A percentile compares a stretch with the other conserved stretches of the same genome.
Conservation (phyloP, 1,140 invertebrate genomes). For the Leucophenga varia region DNA sequence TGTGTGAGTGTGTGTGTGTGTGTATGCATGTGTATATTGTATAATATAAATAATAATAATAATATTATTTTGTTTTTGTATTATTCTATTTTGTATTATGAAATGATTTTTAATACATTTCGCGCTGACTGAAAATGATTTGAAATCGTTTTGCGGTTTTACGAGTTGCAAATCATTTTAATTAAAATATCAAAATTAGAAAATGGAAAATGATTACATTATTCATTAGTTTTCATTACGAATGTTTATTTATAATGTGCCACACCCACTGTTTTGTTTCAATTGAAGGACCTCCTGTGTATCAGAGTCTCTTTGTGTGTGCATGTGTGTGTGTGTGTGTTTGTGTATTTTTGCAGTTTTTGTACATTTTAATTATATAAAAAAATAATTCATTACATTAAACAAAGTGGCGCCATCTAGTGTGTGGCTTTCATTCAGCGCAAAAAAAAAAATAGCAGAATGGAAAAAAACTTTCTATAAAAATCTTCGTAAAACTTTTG, state of each 20-base stretch:
- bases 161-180: slow-evolving; percentile 57
- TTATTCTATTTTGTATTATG: slow-evolving; percentile 30
- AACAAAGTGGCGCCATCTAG: too few species aligned
- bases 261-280: too few species aligned
- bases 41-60: slow-evolving; percentile 1
- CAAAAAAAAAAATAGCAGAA: too few species aligned
- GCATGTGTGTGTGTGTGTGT: slow-evolving; percentile 4
- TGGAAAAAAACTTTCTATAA: too few species aligned
- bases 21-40: background rate
- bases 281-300: too few species aligned
- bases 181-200: slow-evolving; percentile 57
- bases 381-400: too few species aligned
- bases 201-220: slow-evolving; percentile 56
- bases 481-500: too few species aligned
- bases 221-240: slow-evolving; percentile 56
- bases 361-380: too few species aligned
- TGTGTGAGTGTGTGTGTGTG: background rate
- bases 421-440: too few species aligned
- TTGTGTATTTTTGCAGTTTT: slow-evolving; percentile 9
- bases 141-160: slow-evolving; percentile 56
- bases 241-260: too few species aligned
- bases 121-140: slow-evolving; percentile 36
- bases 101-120: slow-evolving; percentile 11
- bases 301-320: background rate
- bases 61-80: slow-evolving; percentile 7